Evolutionary conservation across 2,888 invertebrate genomes (phyloP), one percentile per base, ranked within the genome.

Genomic region (Tubulanus polymorphus): DNA sequence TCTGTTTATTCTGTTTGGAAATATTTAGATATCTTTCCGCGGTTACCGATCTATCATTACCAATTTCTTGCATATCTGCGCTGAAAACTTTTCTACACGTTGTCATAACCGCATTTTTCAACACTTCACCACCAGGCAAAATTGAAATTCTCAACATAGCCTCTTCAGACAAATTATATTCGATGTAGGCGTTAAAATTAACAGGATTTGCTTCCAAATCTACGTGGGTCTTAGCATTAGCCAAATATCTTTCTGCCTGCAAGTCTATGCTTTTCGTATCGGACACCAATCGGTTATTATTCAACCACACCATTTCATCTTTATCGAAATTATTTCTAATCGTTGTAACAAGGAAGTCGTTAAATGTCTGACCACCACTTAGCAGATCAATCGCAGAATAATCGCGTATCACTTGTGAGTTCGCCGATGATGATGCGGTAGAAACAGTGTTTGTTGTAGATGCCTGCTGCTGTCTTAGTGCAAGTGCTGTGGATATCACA

Each of bases 281-380:
- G 23, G 41, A 41, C 41, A 41, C 41, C 6, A 41, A 15, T 41
- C 41, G 41, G 23, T 41, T 41, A 41, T 41, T 41, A 41, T 41
- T 41, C 15, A 41, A 41, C 23, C 41, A 3, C 23, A 41, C 15
- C 5, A 8, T 15, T 5, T 41, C 41, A 8, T 41, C 15, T 3
- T 15, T 41, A 15, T 41, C 41, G 41, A 41, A 41, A 41, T 41
- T 41, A 23, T 41, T 41, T 15, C 41, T 41, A 8, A 41, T 41
- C 41, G 41, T 15, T 8, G 41, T 41, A 5, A 15, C 15, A 8
- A 41, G 41, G 15, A 41, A 41, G 3, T 41, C 41, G 41, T 41
- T 41, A 41, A 41, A 41, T 41, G 41, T 41, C 23, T 41, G 6
- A 8, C 41, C 41, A 8, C 41, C 41, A 15, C 15, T 41, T 3